Percentiles rank a stretch among this genome's conserved stretches.
These are phyloP conservation scores for Coboldia fuscipes DNA, from an alignment of 1,140 invertebrate genomes.

Conservation along the genomic window DNA sequence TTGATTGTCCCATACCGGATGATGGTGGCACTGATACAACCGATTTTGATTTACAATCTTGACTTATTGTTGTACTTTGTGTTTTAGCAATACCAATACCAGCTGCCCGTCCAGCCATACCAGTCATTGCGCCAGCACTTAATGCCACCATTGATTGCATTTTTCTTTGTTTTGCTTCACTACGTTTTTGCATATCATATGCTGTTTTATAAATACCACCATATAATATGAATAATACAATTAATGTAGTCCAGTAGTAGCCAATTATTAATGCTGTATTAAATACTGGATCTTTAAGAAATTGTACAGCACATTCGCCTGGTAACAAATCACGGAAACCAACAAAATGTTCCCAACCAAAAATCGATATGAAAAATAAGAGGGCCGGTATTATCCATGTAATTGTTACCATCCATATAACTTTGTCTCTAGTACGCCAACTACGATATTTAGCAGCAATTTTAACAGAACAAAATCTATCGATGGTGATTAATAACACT, in stretches of 20 bases:
- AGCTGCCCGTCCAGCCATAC: conserved; percentile 69
- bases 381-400: conserved; percentile 96
- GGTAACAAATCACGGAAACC: conserved; percentile 71
- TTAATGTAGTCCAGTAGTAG: conserved; percentile 93
- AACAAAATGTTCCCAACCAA: conserved; percentile 97
- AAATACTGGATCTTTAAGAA: conserved; percentile 93
- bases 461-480: conserved; percentile 97
- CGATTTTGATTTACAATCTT: conserved; percentile 42
- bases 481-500: conserved; percentile 94
- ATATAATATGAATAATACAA: conserved; percentile 86
- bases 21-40: conserved; percentile 8
- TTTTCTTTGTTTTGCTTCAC: conserved; percentile 81
- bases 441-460: conserved; percentile 92
- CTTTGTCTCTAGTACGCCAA: conserved; percentile 87
- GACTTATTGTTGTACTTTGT: conserved; percentile 42
- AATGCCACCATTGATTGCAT: conserved; percentile 85
- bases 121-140: conserved; percentile 67
- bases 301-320: conserved; percentile 90
- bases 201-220: conserved; percentile 96
- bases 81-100: conserved; percentile 64
- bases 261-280: conserved; percentile 94
- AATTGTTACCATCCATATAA: conserved; percentile 84
- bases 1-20: conserved; percentile 1
- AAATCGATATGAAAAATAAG: conserved; percentile 95
- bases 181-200: conserved; percentile 94